Evolutionary conservation across 2,113 vertebrate genomes (phyloP).

Genomic region (western clawed frog (Xenopus tropicalis)): UCB_Xtro_10.0 CM004445.2:112759001-112759500

Average conservation of each 20-base stretch:
- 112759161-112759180: background rate
- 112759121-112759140: background rate
- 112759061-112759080: background rate
- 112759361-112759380: background rate
- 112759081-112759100: background rate
- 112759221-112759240: background rate
- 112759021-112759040: background rate
- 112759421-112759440: slow-evolving; percentile 16
- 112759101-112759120: slow-evolving; percentile 6
- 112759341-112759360: too few species aligned
- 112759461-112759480: slow-evolving; percentile 35
- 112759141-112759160: background rate
- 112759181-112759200: slow-evolving; percentile 3
- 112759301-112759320: background rate
- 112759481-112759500: slow-evolving; percentile 27
- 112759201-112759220: background rate
- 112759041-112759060: background rate
- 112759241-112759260: background rate
- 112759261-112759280: background rate
- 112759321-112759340: background rate
- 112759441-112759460: slow-evolving; percentile 29
- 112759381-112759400: background rate
- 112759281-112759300: background rate
- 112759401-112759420: slow-evolving; percentile 17
- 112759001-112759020: slow-evolving; percentile 9